Evolutionary conservation across 2,888 invertebrate genomes (phyloP), one percentile per base, ranked within the genome.

Genomic region (Hipparchia sbordonii): DNA sequence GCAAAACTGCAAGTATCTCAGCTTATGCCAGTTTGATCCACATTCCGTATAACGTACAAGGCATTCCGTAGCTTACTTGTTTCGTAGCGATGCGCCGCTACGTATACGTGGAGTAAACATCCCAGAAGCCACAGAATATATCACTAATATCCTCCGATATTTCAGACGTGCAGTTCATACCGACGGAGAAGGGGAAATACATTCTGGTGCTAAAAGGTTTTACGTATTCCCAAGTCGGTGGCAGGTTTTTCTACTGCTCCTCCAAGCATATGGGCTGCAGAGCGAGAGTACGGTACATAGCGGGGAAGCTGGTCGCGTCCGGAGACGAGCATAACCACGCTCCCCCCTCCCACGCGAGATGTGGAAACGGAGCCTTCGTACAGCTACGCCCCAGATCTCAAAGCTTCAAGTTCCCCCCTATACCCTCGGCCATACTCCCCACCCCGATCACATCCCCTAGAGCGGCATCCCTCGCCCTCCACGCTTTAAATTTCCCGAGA

Each of bases 91-190:
- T 39, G 2, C 39, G 39, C 39, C 5, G 39, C 39, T 39, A 39
- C 39, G 5, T 2, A 1, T 39, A 39, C 39, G 39, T 4, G 39
- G 39, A 2, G 4, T 2, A 39, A 39, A 39, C 2, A 5, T 39
- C 39, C 39, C 2, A 39, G 5, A 39, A 39, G 0, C 39, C 39
- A 46, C 23, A 46, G 67, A 67, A 67, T 12, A 70, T 67, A 6
- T 74, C 75, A 79, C 78, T 85, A 81, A 85, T 79, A 45, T 23
- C 52, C 13, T 67, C 66, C 46, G 74, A 48, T 79, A 74, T 92
- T 92, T 73, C 92, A 93, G 92, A 91, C 83, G 87, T 92, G 74
- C 93, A 92, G 86, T 93, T 93, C 79, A 93, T 93, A 74, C 93
- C 92, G n/a, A 93, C 93, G 82, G 93, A 93, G 81, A 92, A 92